These are phyloP conservation scores for Cheirogaleus major DNA, from an alignment of 2,797 vertebrate species.

Conservation along the genomic window DNA sequence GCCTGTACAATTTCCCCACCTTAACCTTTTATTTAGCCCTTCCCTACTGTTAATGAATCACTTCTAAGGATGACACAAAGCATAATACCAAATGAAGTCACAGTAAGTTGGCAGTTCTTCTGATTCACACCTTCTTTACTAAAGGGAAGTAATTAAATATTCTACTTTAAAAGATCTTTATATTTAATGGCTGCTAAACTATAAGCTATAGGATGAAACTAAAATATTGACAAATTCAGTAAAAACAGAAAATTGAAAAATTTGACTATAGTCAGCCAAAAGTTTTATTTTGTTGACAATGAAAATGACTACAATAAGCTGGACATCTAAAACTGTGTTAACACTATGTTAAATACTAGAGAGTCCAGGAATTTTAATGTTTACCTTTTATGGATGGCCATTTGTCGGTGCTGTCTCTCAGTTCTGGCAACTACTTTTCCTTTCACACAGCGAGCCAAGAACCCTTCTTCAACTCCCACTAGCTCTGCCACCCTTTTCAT, in stretches of 20 bases:
- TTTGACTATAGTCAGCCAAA: neutral
- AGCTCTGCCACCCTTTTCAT: constrained; percentile 98
- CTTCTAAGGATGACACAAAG: constrained; percentile 9
- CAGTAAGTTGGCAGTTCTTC: neutral
- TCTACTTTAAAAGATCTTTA: neutral
- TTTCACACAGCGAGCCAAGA: constrained; percentile 95
- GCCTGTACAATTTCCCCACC: neutral
- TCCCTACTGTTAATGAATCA: neutral
- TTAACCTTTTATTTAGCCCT: constrained; percentile 31
- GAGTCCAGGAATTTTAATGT: neutral
- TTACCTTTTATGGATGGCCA: constrained; percentile 98
- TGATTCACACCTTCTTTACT: constrained; percentile 6
- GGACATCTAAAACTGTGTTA: neutral
- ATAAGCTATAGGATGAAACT: neutral
- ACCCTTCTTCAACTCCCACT: constrained; percentile 97
- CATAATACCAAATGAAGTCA: neutral
- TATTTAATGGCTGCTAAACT: constrained; percentile 12
- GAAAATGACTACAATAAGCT: neutral
- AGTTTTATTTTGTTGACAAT: neutral
- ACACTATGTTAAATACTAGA: neutral
- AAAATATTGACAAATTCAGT: constrained; percentile 33
- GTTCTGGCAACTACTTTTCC: constrained; percentile 94
- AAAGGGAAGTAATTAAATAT: constrained; percentile 13
- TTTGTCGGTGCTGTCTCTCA: constrained; percentile 95
- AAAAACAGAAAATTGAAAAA: constrained; percentile 18